Evolutionary conservation across 2,888 invertebrate species (phyloP).

Genomic region (Nephrocerus scutellatus): DNA sequence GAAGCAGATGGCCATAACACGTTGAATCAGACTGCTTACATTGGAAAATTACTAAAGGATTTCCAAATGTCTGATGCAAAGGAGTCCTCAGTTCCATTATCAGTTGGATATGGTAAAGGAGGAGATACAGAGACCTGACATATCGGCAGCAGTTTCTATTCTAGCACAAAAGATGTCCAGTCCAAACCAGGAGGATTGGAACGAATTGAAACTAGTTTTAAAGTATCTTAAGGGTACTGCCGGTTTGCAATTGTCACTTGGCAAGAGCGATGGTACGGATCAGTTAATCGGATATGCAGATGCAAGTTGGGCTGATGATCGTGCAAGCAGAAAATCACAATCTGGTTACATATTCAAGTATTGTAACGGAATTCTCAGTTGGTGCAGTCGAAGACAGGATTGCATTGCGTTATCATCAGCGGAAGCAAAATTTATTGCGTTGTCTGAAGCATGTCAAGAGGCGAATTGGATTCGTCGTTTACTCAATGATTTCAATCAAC

Average conservation of each 20-base stretch:
- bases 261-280: neutral
- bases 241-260: slow-evolving; percentile 16
- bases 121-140: neutral
- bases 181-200: slow-evolving; percentile 24
- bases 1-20: neutral
- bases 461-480: slow-evolving; percentile 19
- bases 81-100: neutral
- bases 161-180: neutral
- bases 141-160: no score
- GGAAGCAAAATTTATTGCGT: no score
- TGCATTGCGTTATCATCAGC: no score
- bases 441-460: slow-evolving; percentile 23
- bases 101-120: neutral
- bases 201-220: slow-evolving; percentile 23
- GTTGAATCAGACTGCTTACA: neutral
- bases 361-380: no score
- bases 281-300: slow-evolving; percentile 17
- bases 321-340: slow-evolving; percentile 14
- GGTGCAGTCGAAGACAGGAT: slow-evolving; percentile 13
- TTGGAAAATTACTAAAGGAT: no score
- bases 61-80: no score
- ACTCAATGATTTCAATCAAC: slow-evolving; percentile 19
- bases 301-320: slow-evolving; percentile 22
- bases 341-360: slow-evolving; percentile 15
- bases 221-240: no score